Evolutionary conservation across 2,797 vertebrate species (phyloP).

Genomic region (Ceyx erithaca): DNA sequence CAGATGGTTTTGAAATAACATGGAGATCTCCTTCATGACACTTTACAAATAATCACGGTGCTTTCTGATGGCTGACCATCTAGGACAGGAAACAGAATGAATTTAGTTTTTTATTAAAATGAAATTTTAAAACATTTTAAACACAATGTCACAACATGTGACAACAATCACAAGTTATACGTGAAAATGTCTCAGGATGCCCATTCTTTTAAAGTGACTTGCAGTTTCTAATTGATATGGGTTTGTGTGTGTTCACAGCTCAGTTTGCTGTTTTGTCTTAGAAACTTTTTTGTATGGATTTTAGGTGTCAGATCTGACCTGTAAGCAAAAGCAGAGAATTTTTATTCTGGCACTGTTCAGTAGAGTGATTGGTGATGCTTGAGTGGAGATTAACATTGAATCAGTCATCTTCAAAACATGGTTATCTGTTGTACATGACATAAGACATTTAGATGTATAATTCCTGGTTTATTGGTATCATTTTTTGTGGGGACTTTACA

Average conservation of each 20-base stretch:
- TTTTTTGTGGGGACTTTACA: not conserved
- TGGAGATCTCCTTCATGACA: not conserved
- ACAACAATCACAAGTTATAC: not conserved
- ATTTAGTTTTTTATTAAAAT: not conserved
- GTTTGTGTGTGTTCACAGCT: not conserved
- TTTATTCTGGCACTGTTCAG: not conserved
- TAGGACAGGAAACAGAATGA: not conserved
- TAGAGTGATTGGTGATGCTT: not conserved
- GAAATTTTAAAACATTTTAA: not conserved
- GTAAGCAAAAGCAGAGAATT: not conserved
- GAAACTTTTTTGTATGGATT: not conserved
- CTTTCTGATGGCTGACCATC: not conserved
- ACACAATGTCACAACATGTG: not conserved
- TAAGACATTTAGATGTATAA: not conserved
- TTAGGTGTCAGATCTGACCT: not conserved
- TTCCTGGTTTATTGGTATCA: not conserved
- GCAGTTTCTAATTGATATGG: not conserved
- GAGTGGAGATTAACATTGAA: not conserved
- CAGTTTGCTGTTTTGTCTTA: not conserved
- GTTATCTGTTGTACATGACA: not conserved
- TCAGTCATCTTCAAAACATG: not conserved
- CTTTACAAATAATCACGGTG: not conserved
- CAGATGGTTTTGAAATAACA: not conserved
- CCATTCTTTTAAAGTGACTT: not conserved
- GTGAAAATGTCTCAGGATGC: not conserved